Base-by-base conservation (phyloP, 1,140 invertebrate genomes). In the Drosophila sulfurigaster region DNA sequence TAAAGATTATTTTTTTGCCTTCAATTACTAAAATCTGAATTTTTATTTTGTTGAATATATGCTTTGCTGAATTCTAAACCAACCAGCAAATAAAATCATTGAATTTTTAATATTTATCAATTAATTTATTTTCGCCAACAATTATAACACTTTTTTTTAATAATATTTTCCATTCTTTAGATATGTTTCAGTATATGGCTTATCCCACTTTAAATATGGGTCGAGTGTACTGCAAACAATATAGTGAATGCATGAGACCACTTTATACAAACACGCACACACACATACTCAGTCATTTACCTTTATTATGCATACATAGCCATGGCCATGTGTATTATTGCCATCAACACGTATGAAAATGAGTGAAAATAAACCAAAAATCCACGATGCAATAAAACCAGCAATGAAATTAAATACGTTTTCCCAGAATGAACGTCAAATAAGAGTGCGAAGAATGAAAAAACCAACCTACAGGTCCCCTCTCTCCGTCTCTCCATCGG, bases 331-430 rank as follows among this genome's bases (percentile, higher is more conserved):
- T 20, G 41, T 45, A 20, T 11, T 52, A 52, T 64, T 28, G 35
- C 16, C 16, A 51, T 65, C 32, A 64, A 45, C 35, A 38, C 46
- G 58, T 20, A n/a, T 38, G 56, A 68, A 56, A 60, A 32, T 20
- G 25, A 1, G 30, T 62, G 41, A 56, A 62, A 77, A 79, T 69
- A 77, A 76, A 69, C 64, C 52, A 35, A 59, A 51, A 73, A 59
- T 59, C 8, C 10, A 1, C 54, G 28, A 4, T 57, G n/a, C 46
- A 75, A 71, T 38, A 69, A 76, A 78, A 63, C 66, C 77, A 60
- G 74, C 79, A 78, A 80, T 83, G 77, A 87, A 88, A 87, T 83
- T 87, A 87, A 83, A 89, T 81, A 78, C 73, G 63, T 69, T 79
- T 38, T 54, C 56, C 54, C 62, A 69, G 75, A 78, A 83, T 81